Base-by-base conservation (phyloP, 2,888 invertebrate genomes). In the Eupelmus urozonus region DNA sequence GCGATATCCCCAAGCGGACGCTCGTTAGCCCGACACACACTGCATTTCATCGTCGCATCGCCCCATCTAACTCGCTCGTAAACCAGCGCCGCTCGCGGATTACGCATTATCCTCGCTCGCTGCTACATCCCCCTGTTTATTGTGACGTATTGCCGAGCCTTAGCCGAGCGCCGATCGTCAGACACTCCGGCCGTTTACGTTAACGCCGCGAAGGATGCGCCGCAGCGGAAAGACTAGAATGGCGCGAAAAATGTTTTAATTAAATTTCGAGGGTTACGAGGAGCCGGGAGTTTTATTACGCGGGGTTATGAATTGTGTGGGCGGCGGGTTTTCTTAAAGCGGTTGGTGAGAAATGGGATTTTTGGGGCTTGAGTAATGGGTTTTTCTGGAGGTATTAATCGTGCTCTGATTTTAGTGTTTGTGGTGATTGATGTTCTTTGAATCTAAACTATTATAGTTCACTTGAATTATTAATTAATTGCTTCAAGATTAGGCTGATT, bases 31-130 rank as follows among this genome's bases (percentile, higher is more conserved):
- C 27, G 42, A 7, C 40, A 11, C 25, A 34, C 18, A 13, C 9
- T 34, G 45, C 66, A 53, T 51, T 60, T 67, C 62, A 45, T 51
- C 66, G 66, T 18, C 59, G 16, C 16, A 16, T 18, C 18, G 29
- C 27, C 20, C 16, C 42, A 1, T 34, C 7, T 16, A 49, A 66
- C 62, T 53, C 60, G 77, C 63, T 76, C 76, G 76, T 76, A 76
- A 76, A 76, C 45, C 63, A 65, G 57, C 45, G 13, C 9, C 45
- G 23, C 72, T 59, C 55, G 53, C 45, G 73, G 78, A 78, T 78
- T 73, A 78, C 67, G 78, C 55, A 62, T 78, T 55, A 67, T 73
- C 76, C 71, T 55, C 18, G 34, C 23, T 0, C 59, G 70, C 45
- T 20, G 59, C 23, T 62, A 49, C 25, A 74, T 71, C 70, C 51